A percentile compares a stretch with the other conserved stretches of the same genome.
Evolutionary conservation across 2,113 vertebrate species (phyloP).

Genomic region (Ovis aries): ARS-UI_Ramb_v3.0 NC_056070.1:47783501-47784000

Average conservation of each 20-base stretch:
- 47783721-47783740: accelerated
- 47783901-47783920: not conserved
- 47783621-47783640: not conserved
- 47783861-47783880: not conserved
- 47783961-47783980: not conserved
- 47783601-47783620: not conserved
- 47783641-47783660: not conserved
- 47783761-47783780: not conserved
- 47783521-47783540: not conserved
- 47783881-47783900: not conserved
- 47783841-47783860: too few species aligned
- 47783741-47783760: not conserved
- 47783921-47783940: not conserved
- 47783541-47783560: not conserved
- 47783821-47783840: not conserved
- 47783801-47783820: not conserved
- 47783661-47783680: not conserved
- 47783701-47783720: accelerated
- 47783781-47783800: not conserved
- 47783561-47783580: not conserved
- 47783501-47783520: accelerated
- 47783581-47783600: not conserved
- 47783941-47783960: not conserved
- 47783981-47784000: not conserved
- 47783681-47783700: not conserved